A percentile compares a stretch with the other conserved stretches of the same genome.
These are phyloP conservation scores for Sturnira hondurensis DNA, from an alignment of 2,113 vertebrate species.

Conservation along the genomic window DNA sequence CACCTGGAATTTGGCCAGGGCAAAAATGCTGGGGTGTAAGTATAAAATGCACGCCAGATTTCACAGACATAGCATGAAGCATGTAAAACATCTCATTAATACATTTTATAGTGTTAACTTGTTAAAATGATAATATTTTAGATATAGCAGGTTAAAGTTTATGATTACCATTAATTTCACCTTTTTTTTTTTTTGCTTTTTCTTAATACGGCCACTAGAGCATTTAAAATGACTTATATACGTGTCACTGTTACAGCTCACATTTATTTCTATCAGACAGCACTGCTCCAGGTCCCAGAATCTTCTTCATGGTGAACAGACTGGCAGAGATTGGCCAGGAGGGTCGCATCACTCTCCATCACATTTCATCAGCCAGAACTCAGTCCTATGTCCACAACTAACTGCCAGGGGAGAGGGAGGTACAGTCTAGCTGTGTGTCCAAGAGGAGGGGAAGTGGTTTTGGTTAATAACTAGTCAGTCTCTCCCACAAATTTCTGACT, in stretches of 20 bases:
- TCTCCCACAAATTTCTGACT: neutral
- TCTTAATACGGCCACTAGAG: neutral
- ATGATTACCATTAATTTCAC: neutral
- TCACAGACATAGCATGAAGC: neutral
- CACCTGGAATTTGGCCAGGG: neutral
- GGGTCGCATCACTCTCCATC: neutral
- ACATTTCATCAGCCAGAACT: neutral
- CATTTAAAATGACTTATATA: neutral
- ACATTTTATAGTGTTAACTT: neutral
- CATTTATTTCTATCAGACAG: neutral
- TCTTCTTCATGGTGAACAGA: neutral
- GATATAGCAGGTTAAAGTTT: neutral
- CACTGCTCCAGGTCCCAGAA: neutral
- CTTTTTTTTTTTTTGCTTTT: neutral
- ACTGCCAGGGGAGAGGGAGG: neutral
- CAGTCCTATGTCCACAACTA: neutral
- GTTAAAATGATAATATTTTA: neutral
- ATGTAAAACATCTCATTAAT: neutral
- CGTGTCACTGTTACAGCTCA: neutral
- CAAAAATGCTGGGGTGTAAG: neutral
- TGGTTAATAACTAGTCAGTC: neutral
- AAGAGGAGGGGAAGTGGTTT: neutral
- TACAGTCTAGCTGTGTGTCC: neutral
- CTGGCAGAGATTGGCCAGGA: neutral
- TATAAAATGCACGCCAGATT: neutral